phyloP scores from a whole-genome alignment of 2,888 invertebrate species.

The Philhelius pedissequus region DNA sequence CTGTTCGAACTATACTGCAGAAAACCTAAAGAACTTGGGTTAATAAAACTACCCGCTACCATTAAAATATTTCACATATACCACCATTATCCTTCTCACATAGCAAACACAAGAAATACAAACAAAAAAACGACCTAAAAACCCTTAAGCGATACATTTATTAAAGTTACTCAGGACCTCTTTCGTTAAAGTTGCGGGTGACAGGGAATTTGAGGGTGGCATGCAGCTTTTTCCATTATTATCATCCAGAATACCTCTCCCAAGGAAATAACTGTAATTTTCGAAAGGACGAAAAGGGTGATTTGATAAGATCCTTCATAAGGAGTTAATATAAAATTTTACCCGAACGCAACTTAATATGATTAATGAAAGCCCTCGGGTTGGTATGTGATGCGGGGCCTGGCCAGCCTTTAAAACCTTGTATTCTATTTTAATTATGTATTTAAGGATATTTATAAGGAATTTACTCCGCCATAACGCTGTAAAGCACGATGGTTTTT shows the following conservation, averaged over 20 bases:
- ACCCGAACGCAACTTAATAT: constrained; percentile 49
- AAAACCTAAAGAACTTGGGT: constrained; percentile 1
- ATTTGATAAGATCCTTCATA: constrained; percentile 55
- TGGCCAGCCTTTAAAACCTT: background rate
- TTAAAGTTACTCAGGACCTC: constrained; percentile 64
- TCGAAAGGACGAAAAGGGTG: constrained; percentile 14
- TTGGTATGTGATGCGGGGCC: background rate
- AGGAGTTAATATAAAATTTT: constrained; percentile 66
- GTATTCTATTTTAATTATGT: constrained; percentile 11
- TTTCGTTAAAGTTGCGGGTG: constrained; percentile 17
- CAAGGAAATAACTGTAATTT: constrained; percentile 17
- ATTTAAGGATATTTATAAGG: constrained; percentile 35
- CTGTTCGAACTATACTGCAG: constrained; percentile 3
- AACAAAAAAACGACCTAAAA: background rate
- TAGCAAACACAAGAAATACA: background rate
- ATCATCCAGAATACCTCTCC: constrained; percentile 25
- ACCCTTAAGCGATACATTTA: constrained; percentile 50
- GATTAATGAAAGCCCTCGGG: constrained; percentile 61
- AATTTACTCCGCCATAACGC: constrained; percentile 23
- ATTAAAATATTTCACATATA: constrained; percentile 21
- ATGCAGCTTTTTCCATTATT: background rate
- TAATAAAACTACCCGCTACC: constrained; percentile 22
- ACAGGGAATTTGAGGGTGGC: background rate
- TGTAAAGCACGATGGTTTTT: constrained; percentile 16
- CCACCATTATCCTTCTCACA: background rate